Base-by-base conservation (phyloP, 1,140 invertebrate species). In the Whitmania pigra region DNA sequence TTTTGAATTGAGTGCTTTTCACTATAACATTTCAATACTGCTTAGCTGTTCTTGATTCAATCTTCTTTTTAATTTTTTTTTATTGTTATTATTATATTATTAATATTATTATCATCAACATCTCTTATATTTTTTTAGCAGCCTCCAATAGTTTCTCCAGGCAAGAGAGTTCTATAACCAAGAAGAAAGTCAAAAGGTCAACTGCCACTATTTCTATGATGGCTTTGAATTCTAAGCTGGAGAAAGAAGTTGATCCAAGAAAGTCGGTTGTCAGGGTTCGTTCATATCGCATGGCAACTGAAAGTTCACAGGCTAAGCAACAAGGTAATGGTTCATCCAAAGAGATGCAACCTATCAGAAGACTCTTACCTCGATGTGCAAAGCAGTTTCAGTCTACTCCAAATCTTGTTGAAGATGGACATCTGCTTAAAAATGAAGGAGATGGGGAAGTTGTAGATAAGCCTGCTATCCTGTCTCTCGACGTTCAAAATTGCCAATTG, bases 341-440 rank as follows among this genome's bases (percentile, higher is more conserved):
- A 49, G 43, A 49, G 0, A 11, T 49, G 0, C 43, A 49, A 49
- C 43, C 15, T 49, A 49, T 4, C 43, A 63, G 57, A 18, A 6
- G 13, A 15, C 20, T 63, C 7, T 31, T 63, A 63, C 57, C 57
- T 63, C 57, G 43, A 49, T 49, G 5, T 49, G 43, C 43, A 22
- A 63, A 63, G 29, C 57, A 63, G 11, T 63, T 63, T 63, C 57
- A 63, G 57, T 63, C 57, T 13, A 63, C 57, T 63, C 57, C 57
- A 13, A 63, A 63, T 15, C 57, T 63, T 20, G 11, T 63, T 7
- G 29, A 63, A 63, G 57, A 63, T 63, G 57, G 18, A 31, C 43
- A 11, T 49, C 43, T 49, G 9, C 15, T 13, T 17, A 49, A 49
- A 49, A 49, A 49, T 49, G 11, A 49, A 49, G 43, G 43, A 49